These are phyloP conservation scores for Drosophila rufa DNA, from an alignment of 1,140 invertebrate genomes.

Conservation along the genomic window DNA sequence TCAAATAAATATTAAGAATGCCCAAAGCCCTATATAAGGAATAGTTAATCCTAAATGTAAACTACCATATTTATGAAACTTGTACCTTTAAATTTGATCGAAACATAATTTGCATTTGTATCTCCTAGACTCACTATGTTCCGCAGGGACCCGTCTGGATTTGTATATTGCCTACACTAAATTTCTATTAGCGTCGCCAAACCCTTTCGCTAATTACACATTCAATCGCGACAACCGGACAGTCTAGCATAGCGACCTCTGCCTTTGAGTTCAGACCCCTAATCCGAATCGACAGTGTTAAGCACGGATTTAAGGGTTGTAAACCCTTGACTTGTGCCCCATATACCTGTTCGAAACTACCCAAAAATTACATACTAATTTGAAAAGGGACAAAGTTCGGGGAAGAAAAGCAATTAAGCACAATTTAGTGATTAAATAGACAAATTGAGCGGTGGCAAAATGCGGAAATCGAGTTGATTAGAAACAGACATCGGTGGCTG, in stretches of 20 bases:
- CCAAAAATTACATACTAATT: constrained; percentile 1
- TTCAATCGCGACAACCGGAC: too few species aligned
- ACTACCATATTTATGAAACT: too few species aligned
- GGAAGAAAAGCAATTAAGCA: constrained; percentile 25
- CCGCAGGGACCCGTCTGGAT: too few species aligned
- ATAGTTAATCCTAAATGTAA: too few species aligned
- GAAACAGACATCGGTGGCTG: constrained; percentile 18
- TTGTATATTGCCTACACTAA: too few species aligned
- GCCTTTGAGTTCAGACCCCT: neutral
- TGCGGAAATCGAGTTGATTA: constrained; percentile 53
- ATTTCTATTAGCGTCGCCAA: neutral
- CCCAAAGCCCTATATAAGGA: neutral
- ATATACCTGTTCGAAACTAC: constrained; percentile 14
- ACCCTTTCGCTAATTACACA: neutral
- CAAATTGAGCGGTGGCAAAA: constrained; percentile 30
- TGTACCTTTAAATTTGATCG: too few species aligned
- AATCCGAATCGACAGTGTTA: neutral
- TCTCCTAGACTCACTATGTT: too few species aligned
- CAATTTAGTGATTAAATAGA: constrained; percentile 38
- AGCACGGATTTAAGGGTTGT: constrained; percentile 14
- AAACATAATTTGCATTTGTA: too few species aligned
- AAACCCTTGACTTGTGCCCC: constrained; percentile 7
- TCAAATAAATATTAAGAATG: neutral
- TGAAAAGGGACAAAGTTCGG: constrained; percentile 7
- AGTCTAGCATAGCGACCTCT: neutral